Percentiles rank a stretch among this genome's conserved stretches.
phyloP scores from a whole-genome alignment of 2,113 vertebrate genomes.

The Cygnus buccinator region DNA sequence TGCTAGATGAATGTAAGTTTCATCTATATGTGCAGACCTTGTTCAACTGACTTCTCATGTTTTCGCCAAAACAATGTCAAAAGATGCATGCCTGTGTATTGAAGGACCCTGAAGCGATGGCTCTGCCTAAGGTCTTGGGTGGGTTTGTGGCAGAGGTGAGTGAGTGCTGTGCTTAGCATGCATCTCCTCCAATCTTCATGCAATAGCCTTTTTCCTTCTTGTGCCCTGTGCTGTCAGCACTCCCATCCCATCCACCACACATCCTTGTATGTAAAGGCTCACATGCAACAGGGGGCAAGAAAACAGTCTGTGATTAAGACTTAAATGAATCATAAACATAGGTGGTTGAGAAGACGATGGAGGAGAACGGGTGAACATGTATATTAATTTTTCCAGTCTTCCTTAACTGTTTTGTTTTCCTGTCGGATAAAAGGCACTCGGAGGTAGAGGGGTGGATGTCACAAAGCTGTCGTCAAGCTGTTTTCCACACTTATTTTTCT shows the following conservation, averaged over 20 bases:
- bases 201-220: neutral
- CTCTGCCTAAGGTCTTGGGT: neutral
- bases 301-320: neutral
- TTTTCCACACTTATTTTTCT: conserved; percentile 55
- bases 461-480: conserved; percentile 52
- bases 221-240: rapidly evolving
- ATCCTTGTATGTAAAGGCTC: neutral
- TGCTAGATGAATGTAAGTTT: neutral
- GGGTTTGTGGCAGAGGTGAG: neutral
- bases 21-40: rapidly evolving
- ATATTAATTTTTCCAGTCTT: neutral
- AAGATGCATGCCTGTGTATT: neutral
- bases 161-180: neutral
- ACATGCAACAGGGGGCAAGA: neutral
- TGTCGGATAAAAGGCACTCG: conserved; percentile 11
- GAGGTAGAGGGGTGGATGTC: conserved; percentile 31
- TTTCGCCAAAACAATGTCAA: neutral
- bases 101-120: neutral
- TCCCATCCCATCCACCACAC: neutral
- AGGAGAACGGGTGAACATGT: neutral
- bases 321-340: neutral
- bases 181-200: neutral
- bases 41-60: neutral
- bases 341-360: neutral
- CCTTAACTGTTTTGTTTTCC: conserved; percentile 26